Base-by-base conservation (phyloP, 2,113 vertebrate species). In the Carassius carassius region DNA sequence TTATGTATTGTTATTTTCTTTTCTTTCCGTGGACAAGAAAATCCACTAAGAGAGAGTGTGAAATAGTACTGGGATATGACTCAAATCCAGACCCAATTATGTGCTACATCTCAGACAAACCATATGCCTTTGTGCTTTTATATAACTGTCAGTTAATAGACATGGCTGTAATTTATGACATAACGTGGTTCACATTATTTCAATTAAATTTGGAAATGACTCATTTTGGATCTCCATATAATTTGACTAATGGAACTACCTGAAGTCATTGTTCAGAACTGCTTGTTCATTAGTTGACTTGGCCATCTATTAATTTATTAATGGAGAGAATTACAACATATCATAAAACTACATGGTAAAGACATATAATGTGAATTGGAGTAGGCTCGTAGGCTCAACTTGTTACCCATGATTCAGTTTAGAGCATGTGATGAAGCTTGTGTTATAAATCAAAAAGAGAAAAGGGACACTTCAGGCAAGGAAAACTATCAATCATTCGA, bases 141-240 rank as follows among this genome's bases (percentile, higher is more conserved):
- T 67, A 73, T 67, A 58, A 16, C 25, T 35, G 11, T 21, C 9
- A 65, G 47, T 54, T 25, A 51, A 17, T 76, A 70, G 65, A 73
- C 67, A 70, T 58, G 75, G 1, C 6, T 77, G 56, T 81, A 5
- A 78, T 73, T 72, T 35, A 13, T 49, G 35, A 14, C 69, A 41
- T 41, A 41, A 41, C 7, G 7, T 41, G 41, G 8, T 44, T 44
- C 0, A 10, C 37, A 87, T 86, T 49, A 41, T 65, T 58, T 63
- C 89, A 87, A 92, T 84, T 7, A 5, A 78, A 86, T 90, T 85
- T 86, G 87, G 77, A 85, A 86, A 69, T 80, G 41, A 41, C 37
- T 41, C 7, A 6, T 41, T 41, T 41, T 41, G 67, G 76, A 44
- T 72, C 80, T 44, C 51, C 21, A 78, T 81, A 63, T 47, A 91